Percentiles rank a stretch among this genome's conserved stretches.
Evolutionary conservation across 2,113 vertebrate genomes (phyloP).

Genomic region (Scalopus aquaticus): DNA sequence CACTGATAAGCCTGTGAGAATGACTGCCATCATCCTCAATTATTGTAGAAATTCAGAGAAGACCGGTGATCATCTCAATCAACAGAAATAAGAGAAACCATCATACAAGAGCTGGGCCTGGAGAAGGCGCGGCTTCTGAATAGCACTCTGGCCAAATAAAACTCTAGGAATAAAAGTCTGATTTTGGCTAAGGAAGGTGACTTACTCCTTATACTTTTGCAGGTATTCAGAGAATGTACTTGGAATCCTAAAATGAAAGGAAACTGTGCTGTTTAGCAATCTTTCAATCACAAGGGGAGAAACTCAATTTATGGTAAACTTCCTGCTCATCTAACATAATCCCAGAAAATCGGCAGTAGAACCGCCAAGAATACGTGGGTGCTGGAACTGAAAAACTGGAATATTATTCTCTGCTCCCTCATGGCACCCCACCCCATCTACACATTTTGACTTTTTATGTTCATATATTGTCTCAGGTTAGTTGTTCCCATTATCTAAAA

Average conservation of each 20-base stretch:
- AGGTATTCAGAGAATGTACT: neutral
- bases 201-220: neutral
- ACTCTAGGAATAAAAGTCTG: neutral
- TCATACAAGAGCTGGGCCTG: neutral
- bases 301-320: neutral
- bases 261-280: neutral
- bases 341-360: neutral
- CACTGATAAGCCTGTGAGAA: neutral
- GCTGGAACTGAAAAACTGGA: neutral
- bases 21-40: neutral
- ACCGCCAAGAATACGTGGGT: neutral
- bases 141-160: neutral
- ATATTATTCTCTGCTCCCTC: neutral
- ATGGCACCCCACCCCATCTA: neutral
- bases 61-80: fast-evolving
- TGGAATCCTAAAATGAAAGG: neutral
- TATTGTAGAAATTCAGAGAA: neutral
- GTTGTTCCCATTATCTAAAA: neutral
- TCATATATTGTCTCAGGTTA: neutral
- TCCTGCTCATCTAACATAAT: neutral
- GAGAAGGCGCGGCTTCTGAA: neutral
- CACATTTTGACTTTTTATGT: neutral
- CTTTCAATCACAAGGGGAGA: neutral
- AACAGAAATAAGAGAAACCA: neutral
- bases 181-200: neutral